A percentile compares a stretch with the other conserved stretches of the same genome.
Evolutionary conservation across 2,113 vertebrate genomes (phyloP).

Genomic region (Saimiri boliviensis): DNA sequence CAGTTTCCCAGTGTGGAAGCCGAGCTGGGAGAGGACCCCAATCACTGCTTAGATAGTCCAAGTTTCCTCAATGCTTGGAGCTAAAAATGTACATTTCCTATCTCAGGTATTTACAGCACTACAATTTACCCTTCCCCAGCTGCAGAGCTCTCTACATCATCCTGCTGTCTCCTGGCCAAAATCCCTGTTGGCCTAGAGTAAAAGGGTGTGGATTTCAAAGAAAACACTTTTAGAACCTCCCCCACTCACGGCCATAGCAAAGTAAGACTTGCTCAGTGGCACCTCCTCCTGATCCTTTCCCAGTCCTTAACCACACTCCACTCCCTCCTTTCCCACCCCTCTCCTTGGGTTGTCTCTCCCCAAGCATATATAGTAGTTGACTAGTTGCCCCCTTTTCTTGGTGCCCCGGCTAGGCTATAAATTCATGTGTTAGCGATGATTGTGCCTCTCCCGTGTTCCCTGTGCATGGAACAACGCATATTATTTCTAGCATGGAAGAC

Average conservation of each 20-base stretch:
- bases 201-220: not conserved
- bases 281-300: not conserved
- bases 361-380: rapidly evolving
- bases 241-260: not conserved
- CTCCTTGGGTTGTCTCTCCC: not conserved
- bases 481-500: rapidly evolving
- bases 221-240: not conserved
- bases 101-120: not conserved
- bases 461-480: not conserved
- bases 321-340: not conserved
- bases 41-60: not conserved
- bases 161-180: not conserved
- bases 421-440: rapidly evolving
- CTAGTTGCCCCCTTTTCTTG: not conserved
- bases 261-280: rapidly evolving
- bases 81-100: not conserved
- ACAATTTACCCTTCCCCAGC: not conserved
- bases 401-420: rapidly evolving
- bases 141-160: not conserved
- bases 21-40: not conserved
- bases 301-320: too few species aligned
- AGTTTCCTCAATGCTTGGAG: not conserved
- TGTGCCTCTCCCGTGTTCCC: rapidly evolving
- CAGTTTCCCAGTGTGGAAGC: not conserved
- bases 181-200: not conserved